A percentile compares a stretch with the other conserved stretches of the same genome.
Conservation (phyloP, 2,113 vertebrate genomes). For the Oreocharis arfaki region DNA sequence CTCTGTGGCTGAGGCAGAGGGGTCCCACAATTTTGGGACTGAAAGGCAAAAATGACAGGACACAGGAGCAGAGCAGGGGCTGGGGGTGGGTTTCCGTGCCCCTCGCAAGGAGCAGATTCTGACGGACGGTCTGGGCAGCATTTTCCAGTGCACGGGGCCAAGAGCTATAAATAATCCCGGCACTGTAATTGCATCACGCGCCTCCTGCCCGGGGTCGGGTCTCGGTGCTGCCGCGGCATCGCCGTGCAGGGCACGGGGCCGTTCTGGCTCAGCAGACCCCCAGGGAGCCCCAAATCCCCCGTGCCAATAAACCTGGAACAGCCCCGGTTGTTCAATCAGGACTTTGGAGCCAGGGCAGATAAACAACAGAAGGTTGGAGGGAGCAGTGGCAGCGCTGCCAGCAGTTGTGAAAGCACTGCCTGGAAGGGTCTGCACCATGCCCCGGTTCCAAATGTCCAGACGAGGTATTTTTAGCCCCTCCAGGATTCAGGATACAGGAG, state of each 20-base stretch:
- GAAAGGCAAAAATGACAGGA: neutral
- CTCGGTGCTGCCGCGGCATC: neutral
- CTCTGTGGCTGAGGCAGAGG: no score
- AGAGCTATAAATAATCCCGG: conserved; percentile 19
- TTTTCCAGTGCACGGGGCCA: neutral
- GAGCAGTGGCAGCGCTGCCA: neutral
- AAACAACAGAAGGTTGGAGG: neutral
- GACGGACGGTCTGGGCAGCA: neutral
- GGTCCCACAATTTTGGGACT: neutral
- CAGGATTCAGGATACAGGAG: neutral
- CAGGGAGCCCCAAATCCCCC: neutral
- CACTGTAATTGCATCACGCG: neutral
- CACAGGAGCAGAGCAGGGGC: neutral
- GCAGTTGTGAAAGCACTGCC: neutral
- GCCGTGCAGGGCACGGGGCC: neutral
- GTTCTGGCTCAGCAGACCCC: neutral
- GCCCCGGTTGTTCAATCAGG: neutral
- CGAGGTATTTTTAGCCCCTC: neutral
- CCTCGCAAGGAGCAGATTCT: neutral
- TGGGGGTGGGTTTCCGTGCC: neutral
- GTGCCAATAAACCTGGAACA: neutral
- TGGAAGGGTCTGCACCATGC: neutral
- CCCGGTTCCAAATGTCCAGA: neutral
- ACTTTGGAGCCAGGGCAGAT: conserved; percentile 17
- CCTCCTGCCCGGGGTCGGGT: neutral